Evolutionary conservation across 2,797 vertebrate genomes (phyloP), one percentile per base, ranked within the genome.

Genomic region (Borostomias antarcticus): DNA sequence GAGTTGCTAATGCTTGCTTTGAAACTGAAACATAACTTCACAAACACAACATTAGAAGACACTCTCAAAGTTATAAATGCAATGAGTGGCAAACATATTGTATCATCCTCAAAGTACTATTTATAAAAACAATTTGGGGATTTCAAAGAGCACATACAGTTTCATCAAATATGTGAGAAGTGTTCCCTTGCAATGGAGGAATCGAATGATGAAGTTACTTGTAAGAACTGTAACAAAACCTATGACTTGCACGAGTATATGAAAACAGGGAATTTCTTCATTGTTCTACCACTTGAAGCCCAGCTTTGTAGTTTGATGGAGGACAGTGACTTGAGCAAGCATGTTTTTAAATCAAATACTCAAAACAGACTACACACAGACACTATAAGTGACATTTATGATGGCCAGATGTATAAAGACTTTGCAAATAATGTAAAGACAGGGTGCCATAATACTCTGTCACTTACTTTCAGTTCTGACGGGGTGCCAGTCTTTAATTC

Each of bases 21-120:
- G 30, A 57, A 57, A 57, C 28, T 4, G 28, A 37, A 37, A 10
- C 33, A 37, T 37, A 37, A 10, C 10, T 37, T 37, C 10, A 5
- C 33, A 5, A 37, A 57, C 17, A 28, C 6, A 13, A 28, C 54
- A 2, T n/a, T 57, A 3, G 54, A 57, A 19, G 54, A 57, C 28
- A 57, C 17, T 1, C 54, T 57, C 13, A 57, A 57, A 32, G 54
- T 57, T 32, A 57, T 57, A 57, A 57, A 57, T 57, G 54, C 28
- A 1, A 57, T 57, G 13, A 57, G 28, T 32, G 54, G 13, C 7
- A 57, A 29, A 28, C 4, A 57, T 57, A 28, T 26, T 5, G 54
- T 57, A 10, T 57, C 54, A 2, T 57, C 54, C 17, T 3, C 54
- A 5, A 57, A 57, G 28, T 32, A 57, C 30, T 57, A 4, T 15